These are phyloP conservation scores for Orientallactaga bullata DNA, from an alignment of 2,113 vertebrate species.

Conservation along the genomic window DNA sequence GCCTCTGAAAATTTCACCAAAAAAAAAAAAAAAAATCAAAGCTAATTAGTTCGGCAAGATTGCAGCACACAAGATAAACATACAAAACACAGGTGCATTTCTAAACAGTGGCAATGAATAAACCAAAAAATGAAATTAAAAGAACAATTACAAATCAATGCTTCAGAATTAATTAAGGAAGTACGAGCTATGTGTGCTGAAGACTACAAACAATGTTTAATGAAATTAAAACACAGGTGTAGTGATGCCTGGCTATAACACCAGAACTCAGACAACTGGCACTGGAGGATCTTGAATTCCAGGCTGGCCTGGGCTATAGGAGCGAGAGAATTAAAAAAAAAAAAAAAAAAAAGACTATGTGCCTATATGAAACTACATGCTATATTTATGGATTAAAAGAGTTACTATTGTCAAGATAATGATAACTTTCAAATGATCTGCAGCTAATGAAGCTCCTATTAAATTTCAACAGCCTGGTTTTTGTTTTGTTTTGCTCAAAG, in stretches of 20 bases:
- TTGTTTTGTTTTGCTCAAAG: neutral
- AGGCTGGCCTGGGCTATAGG: neutral
- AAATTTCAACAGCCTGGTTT: neutral
- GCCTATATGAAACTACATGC: neutral
- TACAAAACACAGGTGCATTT: constrained; percentile 27
- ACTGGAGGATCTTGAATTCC: neutral
- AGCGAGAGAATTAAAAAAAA: neutral
- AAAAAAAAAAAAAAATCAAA: constrained; percentile 22
- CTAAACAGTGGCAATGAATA: neutral
- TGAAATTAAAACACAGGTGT: neutral
- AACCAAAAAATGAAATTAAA: constrained; percentile 41
- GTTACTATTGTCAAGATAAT: neutral
- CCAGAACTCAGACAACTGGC: neutral
- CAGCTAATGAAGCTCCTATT: neutral
- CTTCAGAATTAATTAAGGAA: neutral
- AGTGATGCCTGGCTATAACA: neutral
- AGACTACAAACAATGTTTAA: neutral
- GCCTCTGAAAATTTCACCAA: neutral
- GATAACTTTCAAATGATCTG: neutral
- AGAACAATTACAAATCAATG: constrained; percentile 15
- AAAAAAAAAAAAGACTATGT: neutral
- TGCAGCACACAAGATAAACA: neutral
- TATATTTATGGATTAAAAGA: neutral
- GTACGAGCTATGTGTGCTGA: neutral
- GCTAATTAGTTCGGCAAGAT: constrained; percentile 8